These are phyloP conservation scores for Bradypus variegatus DNA, from an alignment of 2,797 vertebrate genomes.

Conservation along the genomic window DNA sequence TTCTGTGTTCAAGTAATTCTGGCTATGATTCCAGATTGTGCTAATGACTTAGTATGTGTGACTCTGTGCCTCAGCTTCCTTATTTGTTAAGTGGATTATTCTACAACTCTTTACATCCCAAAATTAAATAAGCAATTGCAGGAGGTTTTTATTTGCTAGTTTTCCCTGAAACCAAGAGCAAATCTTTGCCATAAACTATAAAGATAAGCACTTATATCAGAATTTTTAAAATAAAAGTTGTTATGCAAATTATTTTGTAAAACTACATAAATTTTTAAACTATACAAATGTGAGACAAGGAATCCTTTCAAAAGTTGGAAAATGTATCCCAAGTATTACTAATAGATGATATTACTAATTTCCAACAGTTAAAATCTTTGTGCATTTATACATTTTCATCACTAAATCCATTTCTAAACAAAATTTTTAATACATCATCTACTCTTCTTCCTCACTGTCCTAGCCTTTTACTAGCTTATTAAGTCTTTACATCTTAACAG, in stretches of 20 bases:
- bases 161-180: neutral
- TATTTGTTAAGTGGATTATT: neutral
- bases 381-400: neutral
- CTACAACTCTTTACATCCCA: neutral
- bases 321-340: neutral
- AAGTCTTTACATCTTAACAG: neutral
- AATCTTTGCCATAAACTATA: neutral
- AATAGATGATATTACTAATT: neutral
- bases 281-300: neutral
- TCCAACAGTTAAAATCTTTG: neutral
- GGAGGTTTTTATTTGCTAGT: neutral
- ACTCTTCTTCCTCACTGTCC: neutral
- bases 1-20: neutral
- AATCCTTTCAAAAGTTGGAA: neutral
- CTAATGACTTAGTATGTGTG: neutral
- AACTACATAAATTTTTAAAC: neutral
- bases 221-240: neutral
- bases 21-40: neutral
- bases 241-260: neutral
- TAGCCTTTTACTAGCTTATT: neutral
- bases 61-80: too few species aligned
- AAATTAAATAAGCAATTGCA: constrained; percentile 3
- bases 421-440: neutral
- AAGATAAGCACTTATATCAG: neutral
- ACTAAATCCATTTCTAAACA: neutral